Evolutionary conservation across 2,113 vertebrate species (phyloP), one percentile per base, ranked within the genome.

Genomic region (Hemiprocne comata): DNA sequence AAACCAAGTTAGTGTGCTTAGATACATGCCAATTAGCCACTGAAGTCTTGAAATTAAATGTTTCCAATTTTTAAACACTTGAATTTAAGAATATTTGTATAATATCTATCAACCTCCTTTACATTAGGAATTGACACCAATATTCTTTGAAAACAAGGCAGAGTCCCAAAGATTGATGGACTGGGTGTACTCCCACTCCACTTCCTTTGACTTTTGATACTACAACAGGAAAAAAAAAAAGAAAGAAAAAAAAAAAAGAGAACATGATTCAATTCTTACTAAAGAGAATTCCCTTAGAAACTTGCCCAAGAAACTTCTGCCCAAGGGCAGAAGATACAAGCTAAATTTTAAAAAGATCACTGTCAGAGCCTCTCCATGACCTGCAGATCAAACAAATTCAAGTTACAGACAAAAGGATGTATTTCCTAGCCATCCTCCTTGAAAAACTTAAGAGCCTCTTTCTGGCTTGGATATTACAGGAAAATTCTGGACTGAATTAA

Each of bases 241-340:
- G 25, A 58, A 23, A 16, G 26, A 36, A 26, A 15, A 55, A 10
- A 16, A 24, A 33, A 53, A 85, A 12, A n/a, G 12, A 23, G 3
- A 72, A 10, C 13, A 62, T 29, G 18, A 77, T 78, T 69, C 42
- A 48, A 5, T 48, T 77, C 16, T 57, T 50, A 51, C 4, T 36
- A 36, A 73, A 53, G 48, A 46, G 67, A 85, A 73, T 44, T 57
- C 11, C 29, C 40, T 67, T 61, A n/a, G 40, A 74, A 79, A 62
- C 11, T 51, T 64, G 17, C 29, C 61, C 10, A 31, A 72, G 14
- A 13, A n/a, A n/a, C n/a, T n/a, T n/a, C n/a, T n/a, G n/a, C n/a
- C n/a, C n/a, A 61, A 57, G 6, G 17, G 44, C 1, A 1, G n/a
- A 85, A 66, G 53, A 64, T 0, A 0, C 28, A 58, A 64, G 18